Conservation (phyloP, 2,797 vertebrate species). For the Parotocinclus haroldoi region DNA sequence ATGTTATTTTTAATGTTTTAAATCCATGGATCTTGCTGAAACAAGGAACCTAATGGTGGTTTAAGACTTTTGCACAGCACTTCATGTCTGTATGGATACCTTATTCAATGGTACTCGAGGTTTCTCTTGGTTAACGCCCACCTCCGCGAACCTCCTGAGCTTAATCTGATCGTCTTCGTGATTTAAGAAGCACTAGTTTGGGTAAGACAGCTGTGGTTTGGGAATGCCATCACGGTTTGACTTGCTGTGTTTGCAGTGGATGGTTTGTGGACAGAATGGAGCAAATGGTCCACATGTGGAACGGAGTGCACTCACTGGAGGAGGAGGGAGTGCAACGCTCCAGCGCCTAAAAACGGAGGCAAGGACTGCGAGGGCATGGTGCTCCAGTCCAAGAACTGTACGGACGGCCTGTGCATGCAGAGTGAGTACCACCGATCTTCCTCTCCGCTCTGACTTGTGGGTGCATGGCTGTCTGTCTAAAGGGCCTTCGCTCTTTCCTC, state of each 20-base stretch:
- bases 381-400: slow-evolving; percentile 98
- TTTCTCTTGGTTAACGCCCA: too few relatives aligned
- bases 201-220: not conserved
- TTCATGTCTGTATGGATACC: too few relatives aligned
- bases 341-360: slow-evolving; percentile 90
- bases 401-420: slow-evolving; percentile 97
- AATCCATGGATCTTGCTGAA: too few relatives aligned
- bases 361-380: slow-evolving; percentile 94
- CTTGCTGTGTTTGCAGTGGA: slow-evolving; percentile 78
- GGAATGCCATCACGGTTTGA: slow-evolving; percentile 17
- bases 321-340: slow-evolving; percentile 86
- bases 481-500: not conserved
- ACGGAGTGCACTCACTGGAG: slow-evolving; percentile 98
- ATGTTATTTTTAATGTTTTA: too few relatives aligned
- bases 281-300: slow-evolving; percentile 97
- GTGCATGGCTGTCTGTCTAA: too few relatives aligned
- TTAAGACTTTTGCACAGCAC: too few relatives aligned
- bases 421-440: slow-evolving; percentile 77
- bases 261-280: slow-evolving; percentile 96
- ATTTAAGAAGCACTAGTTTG: too few relatives aligned
- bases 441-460: not conserved
- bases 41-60: too few relatives aligned
- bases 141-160: too few relatives aligned
- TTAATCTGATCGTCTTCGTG: too few relatives aligned
- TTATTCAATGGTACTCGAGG: too few relatives aligned